A percentile compares a stretch with the other conserved stretches of the same genome.
Evolutionary conservation across 2,113 vertebrate species (phyloP).

Genomic region (Epinephelus moara): DNA sequence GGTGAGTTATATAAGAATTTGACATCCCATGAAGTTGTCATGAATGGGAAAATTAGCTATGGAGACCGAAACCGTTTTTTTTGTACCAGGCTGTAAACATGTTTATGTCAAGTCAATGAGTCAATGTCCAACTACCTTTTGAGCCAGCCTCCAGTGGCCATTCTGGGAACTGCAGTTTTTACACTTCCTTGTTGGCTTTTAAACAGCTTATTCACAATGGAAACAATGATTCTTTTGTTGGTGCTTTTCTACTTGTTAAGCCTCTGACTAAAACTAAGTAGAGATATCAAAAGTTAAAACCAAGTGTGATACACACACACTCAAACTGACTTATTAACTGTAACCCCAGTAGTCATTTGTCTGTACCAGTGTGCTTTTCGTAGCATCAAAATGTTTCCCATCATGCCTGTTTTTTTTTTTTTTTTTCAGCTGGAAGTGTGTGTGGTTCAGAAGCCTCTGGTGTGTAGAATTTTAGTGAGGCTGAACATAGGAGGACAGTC

Average conservation of each 20-base stretch:
- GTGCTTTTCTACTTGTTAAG: background rate
- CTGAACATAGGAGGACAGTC: slow-evolving; percentile 31
- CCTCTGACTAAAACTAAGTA: background rate
- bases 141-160: too few relatives aligned
- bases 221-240: background rate
- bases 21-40: too few relatives aligned
- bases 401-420: background rate
- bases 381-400: background rate
- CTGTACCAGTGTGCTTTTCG: background rate
- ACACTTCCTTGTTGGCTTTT: background rate
- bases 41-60: too few relatives aligned
- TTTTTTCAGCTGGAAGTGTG: slow-evolving; percentile 37
- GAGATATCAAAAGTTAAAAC: background rate
- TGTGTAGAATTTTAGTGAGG: slow-evolving; percentile 41
- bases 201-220: background rate
- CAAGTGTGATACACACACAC: background rate
- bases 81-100: too few relatives aligned
- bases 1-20: too few relatives aligned
- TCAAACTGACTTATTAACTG: background rate
- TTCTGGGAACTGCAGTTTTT: too few relatives aligned
- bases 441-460: slow-evolving; percentile 41
- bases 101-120: too few relatives aligned
- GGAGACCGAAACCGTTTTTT: too few relatives aligned
- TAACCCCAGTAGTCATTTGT: background rate
- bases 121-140: too few relatives aligned